Evolutionary conservation across 2,113 vertebrate species (phyloP).

Genomic region (Jaculus jaculus): DNA sequence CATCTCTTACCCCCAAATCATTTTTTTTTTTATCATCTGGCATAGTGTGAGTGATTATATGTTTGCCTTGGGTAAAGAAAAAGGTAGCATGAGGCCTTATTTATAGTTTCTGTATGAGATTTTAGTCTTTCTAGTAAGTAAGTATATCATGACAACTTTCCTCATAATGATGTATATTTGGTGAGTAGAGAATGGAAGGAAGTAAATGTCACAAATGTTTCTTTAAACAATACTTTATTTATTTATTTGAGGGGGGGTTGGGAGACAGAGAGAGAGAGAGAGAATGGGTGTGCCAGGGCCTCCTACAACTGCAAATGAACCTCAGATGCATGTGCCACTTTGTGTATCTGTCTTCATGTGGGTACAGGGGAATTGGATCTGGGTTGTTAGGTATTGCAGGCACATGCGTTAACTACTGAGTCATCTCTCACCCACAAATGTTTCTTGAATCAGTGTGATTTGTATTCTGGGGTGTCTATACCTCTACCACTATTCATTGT

Average conservation of each 20-base stretch:
- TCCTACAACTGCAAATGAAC: too few relatives aligned
- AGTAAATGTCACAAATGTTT: background rate
- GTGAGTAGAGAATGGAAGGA: background rate
- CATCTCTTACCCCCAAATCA: background rate
- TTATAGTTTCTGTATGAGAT: background rate
- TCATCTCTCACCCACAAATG: background rate
- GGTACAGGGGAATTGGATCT: too few relatives aligned
- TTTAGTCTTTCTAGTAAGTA: background rate
- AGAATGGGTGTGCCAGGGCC: too few relatives aligned
- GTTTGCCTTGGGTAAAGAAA: constrained; percentile 5
- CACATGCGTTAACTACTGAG: too few relatives aligned
- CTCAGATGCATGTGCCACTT: too few relatives aligned
- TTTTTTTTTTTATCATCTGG: background rate
- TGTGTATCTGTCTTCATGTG: too few relatives aligned
- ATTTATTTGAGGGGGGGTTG: too few relatives aligned
- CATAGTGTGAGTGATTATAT: background rate
- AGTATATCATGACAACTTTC: background rate
- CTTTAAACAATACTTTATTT: too few relatives aligned
- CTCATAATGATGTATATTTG: background rate
- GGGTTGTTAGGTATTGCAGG: too few relatives aligned
- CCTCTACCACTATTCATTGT: background rate
- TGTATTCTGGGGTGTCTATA: background rate
- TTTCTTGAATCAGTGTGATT: background rate
- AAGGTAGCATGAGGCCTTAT: background rate
- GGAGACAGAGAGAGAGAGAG: too few relatives aligned